Conservation (phyloP, 2,888 invertebrate species). For the Biston betularia region DNA sequence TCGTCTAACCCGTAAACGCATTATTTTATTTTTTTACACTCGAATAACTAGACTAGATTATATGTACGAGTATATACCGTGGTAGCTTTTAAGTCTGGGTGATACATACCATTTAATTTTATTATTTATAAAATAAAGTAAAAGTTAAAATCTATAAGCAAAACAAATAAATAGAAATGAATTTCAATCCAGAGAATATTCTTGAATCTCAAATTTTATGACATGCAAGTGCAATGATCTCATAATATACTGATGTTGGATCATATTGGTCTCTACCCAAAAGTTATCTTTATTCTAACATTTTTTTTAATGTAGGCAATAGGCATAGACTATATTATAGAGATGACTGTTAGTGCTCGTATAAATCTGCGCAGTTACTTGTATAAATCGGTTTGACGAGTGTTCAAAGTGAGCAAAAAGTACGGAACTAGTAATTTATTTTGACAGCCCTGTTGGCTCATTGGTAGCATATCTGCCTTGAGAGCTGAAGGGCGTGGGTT, state of each 20-base stretch:
- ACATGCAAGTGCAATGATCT: conserved; percentile 64
- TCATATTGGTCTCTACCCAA: conserved; percentile 50
- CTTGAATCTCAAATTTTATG: conserved; percentile 53
- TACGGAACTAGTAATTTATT: too few relatives aligned
- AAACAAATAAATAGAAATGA: conserved; percentile 2
- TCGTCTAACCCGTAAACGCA: not conserved
- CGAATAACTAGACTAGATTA: too few relatives aligned
- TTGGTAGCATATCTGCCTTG: too few relatives aligned
- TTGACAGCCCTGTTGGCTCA: too few relatives aligned
- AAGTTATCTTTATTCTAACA: not conserved
- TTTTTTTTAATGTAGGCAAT: too few relatives aligned
- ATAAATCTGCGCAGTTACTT: too few relatives aligned
- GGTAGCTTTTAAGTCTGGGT: too few relatives aligned
- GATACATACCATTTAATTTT: too few relatives aligned
- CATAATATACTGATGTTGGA: conserved; percentile 50
- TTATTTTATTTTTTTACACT: not conserved
- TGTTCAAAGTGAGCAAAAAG: not conserved
- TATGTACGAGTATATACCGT: too few relatives aligned
- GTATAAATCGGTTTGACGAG: not conserved
- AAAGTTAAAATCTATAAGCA: not conserved
- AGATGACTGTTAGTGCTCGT: too few relatives aligned
- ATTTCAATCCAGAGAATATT: conserved; percentile 59
- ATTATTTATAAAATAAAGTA: not conserved
- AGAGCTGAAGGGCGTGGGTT: too few relatives aligned
- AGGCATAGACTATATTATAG: too few relatives aligned